Conservation (phyloP, 2,888 invertebrate genomes). For the Agonum fuliginosum region DNA sequence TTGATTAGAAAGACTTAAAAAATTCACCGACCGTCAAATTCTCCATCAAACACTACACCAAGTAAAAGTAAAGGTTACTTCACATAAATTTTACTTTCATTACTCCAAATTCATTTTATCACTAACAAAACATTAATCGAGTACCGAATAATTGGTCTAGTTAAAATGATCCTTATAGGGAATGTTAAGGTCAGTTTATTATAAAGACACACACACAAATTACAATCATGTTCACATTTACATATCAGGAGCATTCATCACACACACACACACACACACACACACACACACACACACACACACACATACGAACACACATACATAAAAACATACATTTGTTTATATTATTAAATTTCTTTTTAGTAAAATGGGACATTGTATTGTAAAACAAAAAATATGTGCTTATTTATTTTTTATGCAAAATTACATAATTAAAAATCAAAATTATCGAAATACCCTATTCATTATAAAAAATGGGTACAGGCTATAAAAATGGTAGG, state of each 20-base stretch:
- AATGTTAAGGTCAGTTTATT: conserved; percentile 13
- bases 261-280: background rate
- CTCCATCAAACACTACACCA: background rate
- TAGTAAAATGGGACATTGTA: too few relatives aligned
- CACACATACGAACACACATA: too few relatives aligned
- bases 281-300: background rate
- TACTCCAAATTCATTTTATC: conserved; percentile 37
- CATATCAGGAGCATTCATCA: conserved; percentile 36
- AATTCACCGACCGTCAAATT: conserved; percentile 13
- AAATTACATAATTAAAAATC: too few relatives aligned
- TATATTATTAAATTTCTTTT: too few relatives aligned
- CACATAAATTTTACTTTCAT: conserved; percentile 27
- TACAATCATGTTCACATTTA: conserved; percentile 33
- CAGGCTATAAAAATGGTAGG: too few relatives aligned
- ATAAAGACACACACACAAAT: conserved; percentile 30
- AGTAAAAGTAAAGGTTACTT: conserved; percentile 41
- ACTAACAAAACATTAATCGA: conserved; percentile 33
- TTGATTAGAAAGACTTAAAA: conserved; percentile 3
- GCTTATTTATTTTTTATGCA: too few relatives aligned
- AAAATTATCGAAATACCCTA: too few relatives aligned
- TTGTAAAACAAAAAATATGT: too few relatives aligned
- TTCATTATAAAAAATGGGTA: too few relatives aligned
- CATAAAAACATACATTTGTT: too few relatives aligned
- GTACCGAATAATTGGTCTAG: conserved; percentile 40
- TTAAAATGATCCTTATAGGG: conserved; percentile 31